Percentiles rank a stretch among this genome's conserved stretches.
Evolutionary conservation across 2,797 vertebrate species (phyloP).

Genomic region (Gallinago stenura): DNA sequence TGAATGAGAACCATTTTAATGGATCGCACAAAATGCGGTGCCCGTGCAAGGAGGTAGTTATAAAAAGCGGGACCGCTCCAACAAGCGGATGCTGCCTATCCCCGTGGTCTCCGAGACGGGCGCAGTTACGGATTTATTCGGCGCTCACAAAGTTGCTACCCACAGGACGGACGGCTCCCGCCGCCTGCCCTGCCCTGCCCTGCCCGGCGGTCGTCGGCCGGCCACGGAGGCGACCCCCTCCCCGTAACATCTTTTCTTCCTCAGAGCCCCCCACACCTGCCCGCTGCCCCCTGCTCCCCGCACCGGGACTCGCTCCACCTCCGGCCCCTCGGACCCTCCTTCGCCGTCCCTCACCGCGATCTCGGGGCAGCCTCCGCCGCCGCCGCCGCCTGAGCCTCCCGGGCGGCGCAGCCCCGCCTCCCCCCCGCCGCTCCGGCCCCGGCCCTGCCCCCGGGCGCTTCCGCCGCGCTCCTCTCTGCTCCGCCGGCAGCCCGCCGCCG

Average conservation of each 20-base stretch:
- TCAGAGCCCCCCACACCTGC: not conserved
- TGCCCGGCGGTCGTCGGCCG: not conserved
- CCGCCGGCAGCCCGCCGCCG: not conserved
- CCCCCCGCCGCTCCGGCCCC: not conserved
- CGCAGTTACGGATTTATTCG: fast-evolving
- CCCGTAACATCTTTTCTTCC: not conserved
- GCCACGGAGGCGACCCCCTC: not conserved
- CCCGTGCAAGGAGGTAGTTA: not conserved
- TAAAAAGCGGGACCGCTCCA: not conserved
- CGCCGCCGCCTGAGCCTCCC: not conserved
- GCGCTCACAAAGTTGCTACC: not conserved
- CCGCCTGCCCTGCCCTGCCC: too few relatives aligned
- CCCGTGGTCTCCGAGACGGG: fast-evolving
- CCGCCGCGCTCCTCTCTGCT: not conserved
- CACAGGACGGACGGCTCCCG: not conserved
- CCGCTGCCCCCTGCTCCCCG: not conserved
- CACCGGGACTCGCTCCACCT: not conserved
- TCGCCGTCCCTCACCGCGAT: not conserved
- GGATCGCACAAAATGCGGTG: not conserved
- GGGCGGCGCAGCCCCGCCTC: not conserved
- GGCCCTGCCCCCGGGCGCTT: not conserved
- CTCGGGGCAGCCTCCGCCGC: not conserved
- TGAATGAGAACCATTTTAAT: not conserved
- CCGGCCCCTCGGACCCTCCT: not conserved
- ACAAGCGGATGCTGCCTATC: not conserved